A percentile compares a stretch with the other conserved stretches of the same genome.
These are phyloP conservation scores for Alligator mississippiensis DNA, from an alignment of 2,113 vertebrate species.

Conservation along the genomic window DNA sequence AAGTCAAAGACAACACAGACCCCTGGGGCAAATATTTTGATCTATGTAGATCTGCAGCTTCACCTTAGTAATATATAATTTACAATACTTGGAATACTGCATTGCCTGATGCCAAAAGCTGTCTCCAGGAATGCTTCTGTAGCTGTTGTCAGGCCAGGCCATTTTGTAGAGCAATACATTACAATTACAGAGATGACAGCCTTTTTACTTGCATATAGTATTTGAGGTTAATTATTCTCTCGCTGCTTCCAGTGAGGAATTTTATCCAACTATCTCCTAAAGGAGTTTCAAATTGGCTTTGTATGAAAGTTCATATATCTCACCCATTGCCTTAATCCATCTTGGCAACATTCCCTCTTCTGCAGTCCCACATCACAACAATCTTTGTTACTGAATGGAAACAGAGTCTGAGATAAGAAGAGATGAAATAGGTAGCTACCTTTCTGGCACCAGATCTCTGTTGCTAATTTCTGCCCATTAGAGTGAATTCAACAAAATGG, in stretches of 20 bases:
- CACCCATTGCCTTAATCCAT: not conserved
- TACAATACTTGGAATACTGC: not conserved
- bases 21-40: not conserved
- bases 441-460: not conserved
- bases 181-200: not conserved
- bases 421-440: not conserved
- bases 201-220: not conserved
- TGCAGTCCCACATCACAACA: not conserved
- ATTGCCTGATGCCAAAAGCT: not conserved
- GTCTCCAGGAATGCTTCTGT: not conserved
- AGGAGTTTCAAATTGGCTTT: not conserved
- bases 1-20: not conserved
- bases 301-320: not conserved
- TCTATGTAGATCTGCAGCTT: not conserved
- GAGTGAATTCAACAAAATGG: too few relatives aligned
- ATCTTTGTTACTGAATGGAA: not conserved
- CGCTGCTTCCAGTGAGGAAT: not conserved
- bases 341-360: not conserved
- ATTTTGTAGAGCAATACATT: not conserved
- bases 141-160: not conserved
- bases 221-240: not conserved
- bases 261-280: not conserved
- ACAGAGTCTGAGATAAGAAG: not conserved
- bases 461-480: too few relatives aligned
- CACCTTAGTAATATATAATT: not conserved